Conservation (phyloP, 92 coral and sea anemone species). For the Porites cylindrica region DNA sequence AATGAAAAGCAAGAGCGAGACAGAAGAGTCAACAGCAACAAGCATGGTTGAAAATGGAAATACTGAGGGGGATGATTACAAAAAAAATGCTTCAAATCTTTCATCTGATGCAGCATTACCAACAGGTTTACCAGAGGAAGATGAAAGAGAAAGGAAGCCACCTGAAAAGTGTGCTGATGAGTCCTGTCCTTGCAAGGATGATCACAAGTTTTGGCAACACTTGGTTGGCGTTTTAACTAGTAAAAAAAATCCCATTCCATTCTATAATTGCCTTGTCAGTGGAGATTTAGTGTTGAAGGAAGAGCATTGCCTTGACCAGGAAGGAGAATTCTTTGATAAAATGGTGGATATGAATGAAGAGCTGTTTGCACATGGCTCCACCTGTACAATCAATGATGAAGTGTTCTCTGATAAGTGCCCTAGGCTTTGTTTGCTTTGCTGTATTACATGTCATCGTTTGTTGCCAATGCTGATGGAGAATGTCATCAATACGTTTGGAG, state of each 20-base stretch:
- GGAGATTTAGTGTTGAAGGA: slow-evolving; percentile 23
- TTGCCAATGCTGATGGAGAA: slow-evolving; percentile 18
- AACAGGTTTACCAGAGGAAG: background rate
- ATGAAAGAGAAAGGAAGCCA: background rate
- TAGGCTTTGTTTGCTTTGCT: slow-evolving; percentile 34
- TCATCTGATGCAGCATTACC: background rate
- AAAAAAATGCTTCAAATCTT: background rate
- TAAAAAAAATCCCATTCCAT: slow-evolving; percentile 43
- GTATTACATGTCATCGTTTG: slow-evolving; percentile 31
- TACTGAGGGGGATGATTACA: background rate
- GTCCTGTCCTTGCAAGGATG: slow-evolving; percentile 44
- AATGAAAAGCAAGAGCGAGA: background rate
- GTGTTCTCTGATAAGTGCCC: slow-evolving; percentile 18
- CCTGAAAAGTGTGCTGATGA: slow-evolving; percentile 22
- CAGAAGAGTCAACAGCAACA: background rate
- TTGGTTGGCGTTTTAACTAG: slow-evolving; percentile 35
- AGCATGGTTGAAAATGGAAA: background rate
- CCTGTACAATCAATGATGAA: slow-evolving; percentile 15
- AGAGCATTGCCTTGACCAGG: slow-evolving; percentile 9
- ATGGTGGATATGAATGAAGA: slow-evolving; percentile 37
- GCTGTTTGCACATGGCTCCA: slow-evolving; percentile 7
- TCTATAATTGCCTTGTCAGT: slow-evolving; percentile 31
- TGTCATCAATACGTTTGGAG: slow-evolving; percentile 18
- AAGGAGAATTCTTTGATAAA: slow-evolving; percentile 36
- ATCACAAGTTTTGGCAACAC: slow-evolving; percentile 34